These are phyloP conservation scores for Epinephelus moara DNA, from an alignment of 2,113 vertebrate genomes.

Conservation along the genomic window DNA sequence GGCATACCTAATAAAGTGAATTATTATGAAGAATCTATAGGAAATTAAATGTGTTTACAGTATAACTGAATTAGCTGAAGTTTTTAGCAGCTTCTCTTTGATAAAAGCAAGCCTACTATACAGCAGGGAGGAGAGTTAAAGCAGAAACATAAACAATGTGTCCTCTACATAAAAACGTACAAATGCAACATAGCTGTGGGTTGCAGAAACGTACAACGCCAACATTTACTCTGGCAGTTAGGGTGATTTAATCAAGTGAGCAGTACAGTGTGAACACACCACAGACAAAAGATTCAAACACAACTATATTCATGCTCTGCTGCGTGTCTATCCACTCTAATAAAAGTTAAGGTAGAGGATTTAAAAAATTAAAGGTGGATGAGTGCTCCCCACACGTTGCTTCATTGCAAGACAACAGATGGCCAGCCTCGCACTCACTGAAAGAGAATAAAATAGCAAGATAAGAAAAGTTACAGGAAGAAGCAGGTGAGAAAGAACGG, in stretches of 20 bases:
- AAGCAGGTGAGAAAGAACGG: slow-evolving; percentile 13
- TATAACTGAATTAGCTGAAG: too few relatives aligned
- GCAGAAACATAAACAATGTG: too few relatives aligned
- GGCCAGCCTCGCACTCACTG: slow-evolving; percentile 20
- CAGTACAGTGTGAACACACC: background rate
- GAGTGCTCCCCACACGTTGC: slow-evolving; percentile 1
- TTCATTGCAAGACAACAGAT: slow-evolving; percentile 46
- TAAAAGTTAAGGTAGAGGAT: background rate
- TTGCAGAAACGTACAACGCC: too few relatives aligned
- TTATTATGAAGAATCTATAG: too few relatives aligned
- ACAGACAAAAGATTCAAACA: background rate
- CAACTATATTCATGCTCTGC: background rate
- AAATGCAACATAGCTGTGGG: too few relatives aligned
- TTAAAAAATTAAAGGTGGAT: slow-evolving; percentile 12
- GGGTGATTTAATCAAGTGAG: background rate
- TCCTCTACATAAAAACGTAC: too few relatives aligned
- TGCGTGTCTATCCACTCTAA: background rate
- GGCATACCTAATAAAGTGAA: too few relatives aligned
- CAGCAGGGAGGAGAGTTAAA: too few relatives aligned
- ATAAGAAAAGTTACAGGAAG: slow-evolving; percentile 5
- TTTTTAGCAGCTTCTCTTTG: too few relatives aligned
- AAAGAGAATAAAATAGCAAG: slow-evolving; percentile 38
- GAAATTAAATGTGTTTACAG: too few relatives aligned
- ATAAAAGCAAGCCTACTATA: too few relatives aligned
- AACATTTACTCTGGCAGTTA: too few relatives aligned